Base-by-base conservation (phyloP, 2,888 invertebrate genomes). In the Pimpla rufipes region DNA sequence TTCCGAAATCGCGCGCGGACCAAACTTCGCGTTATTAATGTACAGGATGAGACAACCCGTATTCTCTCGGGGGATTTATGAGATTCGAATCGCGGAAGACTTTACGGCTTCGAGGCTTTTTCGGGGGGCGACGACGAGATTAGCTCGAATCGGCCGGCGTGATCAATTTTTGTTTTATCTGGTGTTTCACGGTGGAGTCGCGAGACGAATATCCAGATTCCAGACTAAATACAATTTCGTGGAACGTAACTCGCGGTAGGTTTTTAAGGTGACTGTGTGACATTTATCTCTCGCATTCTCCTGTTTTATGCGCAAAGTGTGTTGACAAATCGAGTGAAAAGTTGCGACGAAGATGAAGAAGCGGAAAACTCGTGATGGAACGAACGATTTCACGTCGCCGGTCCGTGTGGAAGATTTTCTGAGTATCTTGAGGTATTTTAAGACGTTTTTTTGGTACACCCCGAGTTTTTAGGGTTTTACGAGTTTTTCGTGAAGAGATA, bases 341-440 rank as follows among this genome's bases (percentile, higher is more conserved):
- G 21, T 21, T 55, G 55, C 11, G 10, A 23, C 10, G 23, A 23
- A 23, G 11, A 55, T n/a, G 2, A 11, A 10, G 8, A 21, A 18
- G 16, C 10, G 21, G 21, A 52, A 52, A 21, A 8, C 21, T 52
- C 6, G 5, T 10, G 10, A 21, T 21, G 52, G 52, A 5, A 55
- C 11, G 10, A 55, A 2, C 23, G 55, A 23, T 23, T 13, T 23
- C 55, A 59, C 13, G n/a, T 35, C 42, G 1, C n/a, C n/a, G 23
- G 23, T 35, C 13, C 5, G 2, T 16, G 29, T 5, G 1, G 8
- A n/a, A 59, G 55, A 23, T 29, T 35, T 59, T 59, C 35, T 6
- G 29, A 35, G 35, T 59, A 59, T 35, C 16, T 59, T 35, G 13
- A 16, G 59, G n/a, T 59, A 59, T 35, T 59, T 59, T 23, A 5